phyloP scores from a whole-genome alignment of 2,888 invertebrate species.

The Aleiodes leptofemur region DNA sequence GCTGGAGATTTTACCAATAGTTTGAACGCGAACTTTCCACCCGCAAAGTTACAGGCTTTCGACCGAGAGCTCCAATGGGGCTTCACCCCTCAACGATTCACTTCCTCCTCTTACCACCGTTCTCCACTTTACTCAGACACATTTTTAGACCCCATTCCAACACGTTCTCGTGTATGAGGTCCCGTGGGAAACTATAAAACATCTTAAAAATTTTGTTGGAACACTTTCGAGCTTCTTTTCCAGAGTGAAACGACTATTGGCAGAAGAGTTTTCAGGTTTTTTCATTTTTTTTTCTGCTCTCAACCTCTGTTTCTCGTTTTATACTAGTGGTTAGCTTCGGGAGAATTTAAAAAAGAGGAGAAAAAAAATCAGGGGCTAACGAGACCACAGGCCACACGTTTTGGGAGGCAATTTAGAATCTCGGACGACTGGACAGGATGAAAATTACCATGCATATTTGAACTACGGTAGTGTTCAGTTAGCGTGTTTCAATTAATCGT shows the following conservation, averaged over 20 bases:
- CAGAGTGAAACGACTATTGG: neutral
- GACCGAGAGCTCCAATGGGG: slow-evolving; percentile 68
- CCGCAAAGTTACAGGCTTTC: slow-evolving; percentile 67
- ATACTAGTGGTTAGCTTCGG: no score
- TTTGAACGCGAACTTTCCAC: slow-evolving; percentile 68
- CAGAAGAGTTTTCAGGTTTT: slow-evolving; percentile 41
- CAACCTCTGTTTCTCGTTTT: neutral
- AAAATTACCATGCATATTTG: slow-evolving; percentile 44
- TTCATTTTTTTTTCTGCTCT: neutral
- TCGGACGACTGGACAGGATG: slow-evolving; percentile 51
- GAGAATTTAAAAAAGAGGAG: neutral
- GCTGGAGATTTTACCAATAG: slow-evolving; percentile 66
- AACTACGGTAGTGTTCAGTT: slow-evolving; percentile 40
- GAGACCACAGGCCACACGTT: slow-evolving; percentile 39
- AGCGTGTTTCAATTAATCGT: slow-evolving; percentile 53
- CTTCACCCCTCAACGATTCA: slow-evolving; percentile 58
- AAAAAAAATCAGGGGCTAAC: slow-evolving; percentile 52
- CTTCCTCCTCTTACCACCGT: slow-evolving; percentile 32
- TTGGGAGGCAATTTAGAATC: slow-evolving; percentile 32
- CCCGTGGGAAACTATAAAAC: slow-evolving; percentile 24
- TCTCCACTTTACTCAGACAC: slow-evolving; percentile 28
- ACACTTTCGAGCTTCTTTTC: neutral
- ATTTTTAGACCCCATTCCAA: slow-evolving; percentile 38
- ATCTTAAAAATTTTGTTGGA: slow-evolving; percentile 19
- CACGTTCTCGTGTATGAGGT: slow-evolving; percentile 34